Evolutionary conservation across 2,113 vertebrate species (phyloP), one percentile per base, ranked within the genome.

Genomic region (Nycticryphes semicollaris): DNA sequence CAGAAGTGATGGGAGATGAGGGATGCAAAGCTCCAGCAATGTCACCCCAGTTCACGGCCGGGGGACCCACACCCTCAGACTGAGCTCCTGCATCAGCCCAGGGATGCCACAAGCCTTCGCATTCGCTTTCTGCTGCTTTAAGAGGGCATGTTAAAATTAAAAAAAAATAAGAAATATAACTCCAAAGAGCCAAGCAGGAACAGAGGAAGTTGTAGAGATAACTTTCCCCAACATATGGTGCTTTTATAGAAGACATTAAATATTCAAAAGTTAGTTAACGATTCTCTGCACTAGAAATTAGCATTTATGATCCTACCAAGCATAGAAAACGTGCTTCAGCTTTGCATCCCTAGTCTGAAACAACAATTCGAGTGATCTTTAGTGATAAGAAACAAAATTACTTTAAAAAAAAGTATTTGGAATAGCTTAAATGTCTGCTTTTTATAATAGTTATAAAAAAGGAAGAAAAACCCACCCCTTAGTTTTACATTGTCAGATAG

Each of bases 41-140:
- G 17, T 12, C 48, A 10, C 20, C 56, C 59, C 4, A 1, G 0
- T 19, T 62, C 5, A 39, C 0, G 0, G 20, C 12, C 4, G 0
- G 8, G 23, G 18, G 17, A 35, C 43, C 14, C 10, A 0, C 35
- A 24, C 1, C 14, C 39, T 5, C 64, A 24, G 3, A 12, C 53
- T 11, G 33, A 3, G 0, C 22, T n/a, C 22, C 54, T 3, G 1
- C 57, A n/a, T 5, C 68, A 41, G 3, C 35, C 57, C 18, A 0
- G 11, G 22, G 25, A 23, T 57, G 16, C 48, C 4, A 37, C 30
- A n/a, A 31, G 8, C 17, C n/a, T 14, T 16, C 23, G 1, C 7
- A 0, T 33, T 8, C 9, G 1, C 57, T 35, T 79, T 14, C 13
- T 33, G 19, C 16, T 73, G 12, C 33, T 87, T 56, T 30, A 47